These are phyloP conservation scores for Emydura subglobosa DNA, from an alignment of 2,113 vertebrate genomes.

Conservation along the genomic window DNA sequence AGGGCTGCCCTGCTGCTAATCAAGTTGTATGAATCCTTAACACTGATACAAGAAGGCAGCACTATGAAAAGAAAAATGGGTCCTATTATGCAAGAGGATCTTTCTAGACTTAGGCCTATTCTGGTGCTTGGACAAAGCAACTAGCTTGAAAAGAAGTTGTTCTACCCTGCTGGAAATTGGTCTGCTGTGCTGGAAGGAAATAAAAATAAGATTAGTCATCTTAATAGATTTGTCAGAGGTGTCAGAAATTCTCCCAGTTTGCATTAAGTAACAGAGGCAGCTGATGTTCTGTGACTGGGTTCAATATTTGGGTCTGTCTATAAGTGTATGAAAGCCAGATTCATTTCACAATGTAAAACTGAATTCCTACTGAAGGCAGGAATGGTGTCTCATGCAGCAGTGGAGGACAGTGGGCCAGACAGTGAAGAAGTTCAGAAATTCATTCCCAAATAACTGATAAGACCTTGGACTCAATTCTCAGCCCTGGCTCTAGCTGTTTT, in stretches of 20 bases:
- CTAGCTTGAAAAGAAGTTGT: slow-evolving; percentile 1
- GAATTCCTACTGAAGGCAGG: neutral
- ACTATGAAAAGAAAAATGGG: neutral
- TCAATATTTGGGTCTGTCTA: neutral
- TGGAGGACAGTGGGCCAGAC: neutral
- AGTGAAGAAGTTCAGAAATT: neutral
- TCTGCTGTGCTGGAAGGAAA: neutral
- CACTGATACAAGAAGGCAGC: neutral
- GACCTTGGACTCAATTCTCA: neutral
- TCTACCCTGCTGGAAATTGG: neutral
- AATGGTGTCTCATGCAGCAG: neutral
- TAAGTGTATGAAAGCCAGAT: neutral
- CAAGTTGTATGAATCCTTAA: neutral
- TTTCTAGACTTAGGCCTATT: neutral
- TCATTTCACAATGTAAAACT: neutral
- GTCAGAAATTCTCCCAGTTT: neutral
- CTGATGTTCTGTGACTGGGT: neutral
- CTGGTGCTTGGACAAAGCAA: neutral
- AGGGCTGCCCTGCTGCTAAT: neutral
- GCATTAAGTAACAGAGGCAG: neutral
- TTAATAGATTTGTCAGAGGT: neutral
- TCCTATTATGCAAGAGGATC: neutral
- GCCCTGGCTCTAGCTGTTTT: neutral
- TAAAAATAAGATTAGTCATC: neutral
- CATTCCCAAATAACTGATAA: neutral